Evolutionary conservation across 2,888 invertebrate genomes (phyloP), one percentile per base, ranked within the genome.

Genomic region (Clistopyga incitator): DNA sequence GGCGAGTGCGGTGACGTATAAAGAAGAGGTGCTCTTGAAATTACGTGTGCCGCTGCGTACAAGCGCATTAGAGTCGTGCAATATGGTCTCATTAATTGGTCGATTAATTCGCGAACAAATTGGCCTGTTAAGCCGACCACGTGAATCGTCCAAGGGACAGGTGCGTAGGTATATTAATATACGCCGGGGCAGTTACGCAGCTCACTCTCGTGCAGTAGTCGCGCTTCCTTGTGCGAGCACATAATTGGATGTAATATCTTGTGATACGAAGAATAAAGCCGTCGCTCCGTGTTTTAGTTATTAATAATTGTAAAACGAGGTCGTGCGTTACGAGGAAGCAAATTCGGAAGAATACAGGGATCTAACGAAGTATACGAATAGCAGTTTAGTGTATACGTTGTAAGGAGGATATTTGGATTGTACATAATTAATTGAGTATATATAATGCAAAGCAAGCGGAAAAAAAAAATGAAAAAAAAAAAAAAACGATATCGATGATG

Each of bases 291-390:
- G 85, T 87, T 89, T 80, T 89, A 89, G 87, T 89, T 88, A 77
- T 75, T 65, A 70, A 80, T 79, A 70, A 85, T 85, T 85, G 81
- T 81, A 77, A 88, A 88, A 89, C 86, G 85, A 87, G 85, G 89
- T 88, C 87, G 88, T 90, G 90, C 90, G 88, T 88, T 88, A 88
- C 89, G 88, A 90, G 88, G 89, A 92, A 90, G 90, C 93, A 93
- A 93, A 93, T 93, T 93, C 93, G 93, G 93, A 93, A 92, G 90
- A 91, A 93, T 93, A 93, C 93, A 93, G 93, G 93, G 93, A 92
- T 91, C 87, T 88, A 85, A 86, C 85, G 90, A 90, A 88, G 89
- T 90, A 90, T 90, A 89, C 87, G 86, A 88, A 85, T 83, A 82
- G 74, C 77, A 74, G 81, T 79, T 78, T 78, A 78, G 78, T 61